Base-by-base conservation (phyloP, 1,140 invertebrate genomes). In the Aricia agestis region DNA sequence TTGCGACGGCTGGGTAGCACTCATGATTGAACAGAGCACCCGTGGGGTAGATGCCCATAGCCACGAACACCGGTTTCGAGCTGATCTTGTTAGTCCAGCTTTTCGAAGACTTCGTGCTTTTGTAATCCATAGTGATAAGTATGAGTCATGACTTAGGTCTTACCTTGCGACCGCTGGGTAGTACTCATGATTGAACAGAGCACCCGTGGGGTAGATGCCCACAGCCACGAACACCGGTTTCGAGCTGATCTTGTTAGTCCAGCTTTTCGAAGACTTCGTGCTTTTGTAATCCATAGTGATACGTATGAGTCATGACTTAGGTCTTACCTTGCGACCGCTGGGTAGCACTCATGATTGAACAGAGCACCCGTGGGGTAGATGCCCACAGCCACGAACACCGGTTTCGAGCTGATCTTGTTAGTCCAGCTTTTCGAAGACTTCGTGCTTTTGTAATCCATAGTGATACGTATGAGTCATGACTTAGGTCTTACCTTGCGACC, bases 121-220 rank as follows among this genome's bases (percentile, higher is more conserved):
- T n/a, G n/a, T n/a, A n/a, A n/a, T n/a, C n/a, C n/a, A n/a, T n/a
- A n/a, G n/a, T n/a, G n/a, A n/a, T n/a, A n/a, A n/a, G n/a, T n/a
- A n/a, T n/a, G n/a, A n/a, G n/a, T n/a, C n/a, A n/a, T n/a, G n/a
- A n/a, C n/a, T n/a, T n/a, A n/a, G n/a, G n/a, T n/a, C n/a, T 32
- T 32, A 96, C 94, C 96, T 94, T 2, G 95, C 94, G 1, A 97
- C 94, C 45, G 94, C 94, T 6, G 96, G 96, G 85, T 96, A 95
- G 89, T 97, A 98, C 72, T 98, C n/a, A n/a, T n/a, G n/a, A n/a
- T n/a, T 98, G 84, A 98, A 97, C 61, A 97, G 92, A 6, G 97
- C 95, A 0, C 95, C 95, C 0, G 95, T 95, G 2, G 95, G 93
- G 80, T 97, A 98, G 25, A 98, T 93, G 6, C 94, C 97, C 4